Evolutionary conservation across 2,888 invertebrate species (phyloP).

Genomic region (Drosophila bunnanda): DNA sequence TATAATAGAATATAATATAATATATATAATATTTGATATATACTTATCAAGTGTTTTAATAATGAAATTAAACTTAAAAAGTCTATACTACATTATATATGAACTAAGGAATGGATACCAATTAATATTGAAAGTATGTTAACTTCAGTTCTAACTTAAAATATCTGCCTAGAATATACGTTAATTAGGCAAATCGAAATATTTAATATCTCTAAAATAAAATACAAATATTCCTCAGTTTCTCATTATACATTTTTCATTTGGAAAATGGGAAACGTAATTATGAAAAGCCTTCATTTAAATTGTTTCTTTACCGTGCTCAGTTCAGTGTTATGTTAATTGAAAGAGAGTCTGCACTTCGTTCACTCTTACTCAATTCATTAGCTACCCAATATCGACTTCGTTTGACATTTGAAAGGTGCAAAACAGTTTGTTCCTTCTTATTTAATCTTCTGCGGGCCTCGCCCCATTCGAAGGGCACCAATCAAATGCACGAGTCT

Average conservation of each 20-base stretch:
- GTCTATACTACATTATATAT: no score
- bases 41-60: no score
- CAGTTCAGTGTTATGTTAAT: neutral
- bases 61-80: no score
- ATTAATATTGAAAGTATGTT: no score
- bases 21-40: no score
- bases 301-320: neutral
- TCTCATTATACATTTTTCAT: neutral
- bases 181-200: neutral
- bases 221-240: neutral
- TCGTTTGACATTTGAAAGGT: conserved; percentile 70
- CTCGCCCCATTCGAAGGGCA: conserved; percentile 47
- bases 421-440: conserved; percentile 61
- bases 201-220: neutral
- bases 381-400: conserved; percentile 3
- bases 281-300: no score
- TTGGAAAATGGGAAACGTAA: no score
- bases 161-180: neutral
- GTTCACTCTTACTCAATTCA: neutral
- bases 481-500: conserved; percentile 46
- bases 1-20: no score
- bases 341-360: neutral
- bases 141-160: no score
- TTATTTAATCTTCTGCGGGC: conserved; percentile 48
- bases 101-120: no score